phyloP scores from a whole-genome alignment of 2,113 vertebrate genomes.

The Chaetorhynchus papuensis region DNA sequence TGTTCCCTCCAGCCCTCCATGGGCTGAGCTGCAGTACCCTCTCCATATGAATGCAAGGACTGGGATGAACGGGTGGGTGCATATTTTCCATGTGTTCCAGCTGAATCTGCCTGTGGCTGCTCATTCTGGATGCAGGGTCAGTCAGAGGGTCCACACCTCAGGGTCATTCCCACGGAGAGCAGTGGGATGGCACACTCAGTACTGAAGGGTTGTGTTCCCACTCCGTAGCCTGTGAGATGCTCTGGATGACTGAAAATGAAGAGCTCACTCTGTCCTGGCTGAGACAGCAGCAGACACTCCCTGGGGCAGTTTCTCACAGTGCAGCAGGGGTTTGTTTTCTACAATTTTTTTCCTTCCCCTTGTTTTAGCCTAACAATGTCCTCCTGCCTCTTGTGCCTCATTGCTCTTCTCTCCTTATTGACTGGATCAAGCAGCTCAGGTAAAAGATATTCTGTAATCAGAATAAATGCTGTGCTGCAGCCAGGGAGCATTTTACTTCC shows the following conservation, averaged over 20 bases:
- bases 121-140: rapidly evolving
- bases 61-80: rapidly evolving
- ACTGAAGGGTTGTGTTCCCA: neutral
- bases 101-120: neutral
- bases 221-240: rapidly evolving
- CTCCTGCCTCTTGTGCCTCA: neutral
- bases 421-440: neutral
- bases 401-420: neutral
- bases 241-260: neutral
- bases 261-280: neutral
- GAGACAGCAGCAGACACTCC: neutral
- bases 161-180: neutral
- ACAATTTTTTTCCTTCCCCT: neutral
- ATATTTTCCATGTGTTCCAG: rapidly evolving
- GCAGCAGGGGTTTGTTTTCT: neutral
- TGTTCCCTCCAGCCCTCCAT: rapidly evolving
- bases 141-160: rapidly evolving
- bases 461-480: neutral
- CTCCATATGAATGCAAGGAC: neutral
- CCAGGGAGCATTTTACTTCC: neutral
- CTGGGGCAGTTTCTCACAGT: neutral
- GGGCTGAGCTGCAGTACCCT: neutral
- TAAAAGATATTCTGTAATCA: neutral
- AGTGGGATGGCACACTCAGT: neutral
- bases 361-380: neutral